Base-by-base conservation (phyloP, 2,113 vertebrate genomes). In the Anhinga anhinga region DNA sequence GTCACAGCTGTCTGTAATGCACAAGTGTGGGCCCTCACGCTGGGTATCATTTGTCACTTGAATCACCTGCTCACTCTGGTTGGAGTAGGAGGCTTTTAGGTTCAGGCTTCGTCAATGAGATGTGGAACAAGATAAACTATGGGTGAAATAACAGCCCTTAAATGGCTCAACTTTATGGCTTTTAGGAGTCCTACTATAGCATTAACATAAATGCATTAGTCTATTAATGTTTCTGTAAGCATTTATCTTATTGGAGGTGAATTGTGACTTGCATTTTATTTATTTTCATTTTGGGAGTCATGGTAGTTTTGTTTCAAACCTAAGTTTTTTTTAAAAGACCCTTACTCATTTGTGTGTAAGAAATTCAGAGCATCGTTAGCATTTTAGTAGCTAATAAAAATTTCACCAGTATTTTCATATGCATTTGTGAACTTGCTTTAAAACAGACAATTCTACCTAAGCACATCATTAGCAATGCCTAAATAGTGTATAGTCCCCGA, bases 181-280 rank as follows among this genome's bases (percentile, higher is more conserved):
- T 38, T 25, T 1, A 10, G 5, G 29, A 63, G 30, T 30, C 27
- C 23, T 22, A 3, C 29, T 63, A 11, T 22, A 25, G 45, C 5
- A 21, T 40, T 30, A 38, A 38, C 29, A 32, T 1, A 0, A 4
- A 5, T 5, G 7, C 12, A 7, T 47, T 4, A 10, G 19, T 34
- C 5, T 55, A 4, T 27, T 34, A 53, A 29, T 19, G 23, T 9
- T 80, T 56, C 56, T 82, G 23, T 56, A 76, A 56, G 62, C 34
- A 5, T 74, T 86, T 38, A 30, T 38, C 50, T 77, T 19, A 0
- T 13, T 49, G 70, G 7, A 63, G 52, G 25, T 42, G 21, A 8
- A 49, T 36, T 40, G 5, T 40, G 63, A 6, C 47, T 82, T 1
- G 10, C 42, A 27, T 59, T 50, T 92, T 32, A 40, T 40, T 85